phyloP scores from a whole-genome alignment of 1,140 invertebrate genomes.

The Papilio xuthus region DNA sequence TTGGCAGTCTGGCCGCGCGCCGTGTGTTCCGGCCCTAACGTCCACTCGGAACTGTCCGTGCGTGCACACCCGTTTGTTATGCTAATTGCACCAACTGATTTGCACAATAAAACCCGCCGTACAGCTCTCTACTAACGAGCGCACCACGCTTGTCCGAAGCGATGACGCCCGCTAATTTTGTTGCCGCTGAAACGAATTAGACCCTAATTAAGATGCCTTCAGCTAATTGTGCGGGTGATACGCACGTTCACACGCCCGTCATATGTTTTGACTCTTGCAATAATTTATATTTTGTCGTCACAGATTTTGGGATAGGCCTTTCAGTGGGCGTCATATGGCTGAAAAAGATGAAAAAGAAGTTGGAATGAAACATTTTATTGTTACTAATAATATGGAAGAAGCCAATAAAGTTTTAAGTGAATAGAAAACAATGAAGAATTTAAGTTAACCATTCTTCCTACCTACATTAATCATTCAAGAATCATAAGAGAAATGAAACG shows the following conservation, averaged over 20 bases:
- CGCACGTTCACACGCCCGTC: conserved; percentile 24
- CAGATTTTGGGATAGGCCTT: no score
- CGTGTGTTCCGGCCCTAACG: conserved; percentile 49
- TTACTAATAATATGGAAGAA: background rate
- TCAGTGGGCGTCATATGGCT: no score
- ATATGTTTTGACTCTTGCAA: conserved; percentile 6
- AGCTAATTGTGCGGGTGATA: conserved; percentile 29
- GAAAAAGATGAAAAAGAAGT: no score
- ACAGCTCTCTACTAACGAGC: conserved; percentile 53
- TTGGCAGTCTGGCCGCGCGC: conserved; percentile 62
- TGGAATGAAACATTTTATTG: no score
- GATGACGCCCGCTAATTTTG: conserved; percentile 37
- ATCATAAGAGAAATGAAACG: background rate
- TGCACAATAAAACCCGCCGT: conserved; percentile 65
- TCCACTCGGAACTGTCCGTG: conserved; percentile 50
- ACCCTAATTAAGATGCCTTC: conserved; percentile 31
- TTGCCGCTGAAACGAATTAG: conserved; percentile 38
- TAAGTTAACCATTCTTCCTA: background rate
- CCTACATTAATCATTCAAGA: background rate
- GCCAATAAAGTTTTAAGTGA: background rate
- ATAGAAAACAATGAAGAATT: background rate
- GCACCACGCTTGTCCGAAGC: conserved; percentile 35
- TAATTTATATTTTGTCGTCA: background rate
- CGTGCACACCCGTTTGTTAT: conserved; percentile 69
- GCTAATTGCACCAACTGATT: conserved; percentile 68